These are phyloP conservation scores for Alloscopus bannaensis DNA, from an alignment of 2,888 invertebrate genomes.

Conservation along the genomic window DNA sequence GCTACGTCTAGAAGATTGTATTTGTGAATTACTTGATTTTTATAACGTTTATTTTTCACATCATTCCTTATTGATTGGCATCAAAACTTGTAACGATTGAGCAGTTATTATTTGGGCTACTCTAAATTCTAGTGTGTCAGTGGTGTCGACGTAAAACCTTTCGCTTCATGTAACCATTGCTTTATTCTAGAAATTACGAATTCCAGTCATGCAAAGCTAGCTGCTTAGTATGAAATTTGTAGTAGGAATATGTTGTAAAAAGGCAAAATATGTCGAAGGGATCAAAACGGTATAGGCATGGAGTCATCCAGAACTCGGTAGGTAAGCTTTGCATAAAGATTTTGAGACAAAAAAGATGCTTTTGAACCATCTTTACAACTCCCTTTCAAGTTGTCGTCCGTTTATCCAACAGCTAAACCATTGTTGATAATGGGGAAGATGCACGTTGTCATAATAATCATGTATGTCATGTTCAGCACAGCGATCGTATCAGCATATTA, in stretches of 20 bases:
- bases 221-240: too few relatives aligned
- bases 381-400: neutral
- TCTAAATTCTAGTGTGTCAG: too few relatives aligned
- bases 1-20: too few relatives aligned
- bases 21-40: too few relatives aligned
- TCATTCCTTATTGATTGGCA: too few relatives aligned
- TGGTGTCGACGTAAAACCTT: neutral
- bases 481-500: neutral
- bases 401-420: neutral
- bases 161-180: neutral
- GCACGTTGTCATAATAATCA: conserved; percentile 5
- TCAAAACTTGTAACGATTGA: too few relatives aligned
- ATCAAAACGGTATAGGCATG: neutral
- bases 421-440: too few relatives aligned
- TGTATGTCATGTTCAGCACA: conserved; percentile 3
- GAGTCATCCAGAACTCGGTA: neutral
- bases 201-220: neutral
- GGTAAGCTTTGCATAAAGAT: neutral
- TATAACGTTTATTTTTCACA: too few relatives aligned
- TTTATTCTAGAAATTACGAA: neutral
- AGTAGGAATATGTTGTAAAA: neutral
- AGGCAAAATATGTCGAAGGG: neutral
- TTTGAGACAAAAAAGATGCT: neutral
- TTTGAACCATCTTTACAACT: neutral
- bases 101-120: too few relatives aligned